These are phyloP conservation scores for Pangasius djambal DNA, from an alignment of 2,797 vertebrate species.

Conservation along the genomic window DNA sequence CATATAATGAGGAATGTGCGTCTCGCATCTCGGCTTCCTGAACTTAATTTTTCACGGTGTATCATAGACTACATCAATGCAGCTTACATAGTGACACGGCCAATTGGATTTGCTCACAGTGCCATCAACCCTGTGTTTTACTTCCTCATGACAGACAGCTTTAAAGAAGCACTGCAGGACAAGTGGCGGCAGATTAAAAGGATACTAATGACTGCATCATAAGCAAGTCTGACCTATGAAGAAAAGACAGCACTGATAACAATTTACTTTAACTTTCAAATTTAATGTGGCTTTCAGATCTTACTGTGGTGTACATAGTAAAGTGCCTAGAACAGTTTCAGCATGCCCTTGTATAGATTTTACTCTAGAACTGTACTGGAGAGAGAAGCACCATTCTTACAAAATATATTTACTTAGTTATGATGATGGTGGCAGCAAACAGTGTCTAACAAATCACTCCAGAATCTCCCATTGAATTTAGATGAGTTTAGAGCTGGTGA, in stretches of 20 bases:
- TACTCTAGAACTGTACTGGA: not conserved
- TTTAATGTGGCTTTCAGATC: not conserved
- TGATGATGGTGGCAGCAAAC: not conserved
- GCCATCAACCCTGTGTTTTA: constrained; percentile 89
- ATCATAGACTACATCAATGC: constrained; percentile 57
- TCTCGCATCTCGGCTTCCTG: constrained; percentile 67
- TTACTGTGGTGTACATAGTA: not conserved
- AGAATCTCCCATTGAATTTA: not conserved
- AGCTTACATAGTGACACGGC: constrained; percentile 79
- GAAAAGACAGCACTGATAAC: not conserved
- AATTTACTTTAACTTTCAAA: not conserved
- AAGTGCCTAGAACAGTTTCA: not conserved
- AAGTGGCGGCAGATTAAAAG: constrained; percentile 64
- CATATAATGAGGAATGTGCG: constrained; percentile 88
- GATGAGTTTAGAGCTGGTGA: no score
- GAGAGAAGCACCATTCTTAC: not conserved
- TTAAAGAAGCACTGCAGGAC: constrained; percentile 79
- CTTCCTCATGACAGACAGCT: constrained; percentile 89
- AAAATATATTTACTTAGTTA: not conserved
- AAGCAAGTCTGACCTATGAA: not conserved
- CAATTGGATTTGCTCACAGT: constrained; percentile 86
- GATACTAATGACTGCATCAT: not conserved
- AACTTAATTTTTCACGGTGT: fast-evolving
- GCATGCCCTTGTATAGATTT: not conserved
- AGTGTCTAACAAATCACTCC: not conserved